Base-by-base conservation (phyloP, 2,797 vertebrate species). In the Gastrophryne carolinensis region DNA sequence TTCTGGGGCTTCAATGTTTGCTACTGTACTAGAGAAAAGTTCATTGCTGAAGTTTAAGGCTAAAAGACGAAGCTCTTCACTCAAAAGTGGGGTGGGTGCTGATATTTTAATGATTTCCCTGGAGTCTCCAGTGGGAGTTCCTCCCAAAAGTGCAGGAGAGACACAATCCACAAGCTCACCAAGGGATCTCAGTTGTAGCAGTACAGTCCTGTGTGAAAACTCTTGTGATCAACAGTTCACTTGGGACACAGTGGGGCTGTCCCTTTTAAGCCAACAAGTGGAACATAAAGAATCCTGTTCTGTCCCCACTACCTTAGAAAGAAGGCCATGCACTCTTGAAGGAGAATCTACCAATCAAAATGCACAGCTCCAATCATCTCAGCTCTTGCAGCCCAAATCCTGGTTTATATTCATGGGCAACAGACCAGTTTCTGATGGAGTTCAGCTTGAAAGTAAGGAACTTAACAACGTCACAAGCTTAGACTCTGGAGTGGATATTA, bases 401-500 rank as follows among this genome's bases (percentile, higher is more conserved):
- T 80, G 70, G 75, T 79, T 79, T 67, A 52, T 79, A 15, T 72
- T 50, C 34, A 49, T 75, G 30, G 15, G 57, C 9, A 69, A 78
- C 30, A 52, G 69, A 4, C 41, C 60, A 10, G 34, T 58, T 9
- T 66, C 73, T 3, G 79, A 61, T 27, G 52, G 56, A 5, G 54
- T 13, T 52, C 61, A 60, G 19, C 30, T 66, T 34, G 53, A 47
- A 44, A 60, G 26, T 4, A 23, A 70, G 44, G 63, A 79, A 12
- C 44, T 50, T 8, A 53, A 72, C 17, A 78, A 75, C 24, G 68
- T 73, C 17, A 34, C 72, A 34, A 80, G 73, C n/a, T 29, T 79
- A 47, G 76, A 80, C 21, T 82, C 81, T 5, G 79, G 79, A 29
- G 79, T 82, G 13, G 79, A 82, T 39, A 37, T 79, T 30, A 6